Percentiles rank a stretch among this genome's conserved stretches.
These are phyloP conservation scores for Myrmecophaga tridactyla DNA, from an alignment of 2,113 vertebrate genomes.

Conservation along the genomic window DNA sequence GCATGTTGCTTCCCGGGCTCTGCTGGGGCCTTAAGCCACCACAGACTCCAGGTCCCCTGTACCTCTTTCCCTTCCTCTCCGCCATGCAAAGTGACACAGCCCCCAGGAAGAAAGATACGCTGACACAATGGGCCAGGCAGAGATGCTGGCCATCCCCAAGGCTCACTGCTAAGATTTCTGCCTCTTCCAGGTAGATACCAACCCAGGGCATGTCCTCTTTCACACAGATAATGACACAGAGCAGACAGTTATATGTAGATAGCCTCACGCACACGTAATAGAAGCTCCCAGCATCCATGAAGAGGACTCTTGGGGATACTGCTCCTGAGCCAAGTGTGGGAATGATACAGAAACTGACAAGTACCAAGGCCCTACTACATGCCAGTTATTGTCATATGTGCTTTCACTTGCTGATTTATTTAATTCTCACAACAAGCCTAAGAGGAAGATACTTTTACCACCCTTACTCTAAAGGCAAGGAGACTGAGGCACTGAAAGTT, in stretches of 20 bases:
- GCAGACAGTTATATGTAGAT: too few relatives aligned
- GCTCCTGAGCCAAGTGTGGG: neutral
- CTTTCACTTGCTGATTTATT: neutral
- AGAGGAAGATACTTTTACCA: neutral
- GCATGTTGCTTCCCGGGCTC: slow-evolving; percentile 48
- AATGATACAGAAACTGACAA: neutral
- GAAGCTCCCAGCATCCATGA: neutral
- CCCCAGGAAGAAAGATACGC: neutral
- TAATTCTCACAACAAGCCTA: neutral
- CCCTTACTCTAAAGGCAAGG: neutral
- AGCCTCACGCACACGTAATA: neutral
- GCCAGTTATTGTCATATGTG: accelerated
- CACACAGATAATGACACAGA: neutral
- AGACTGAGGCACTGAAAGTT: neutral
- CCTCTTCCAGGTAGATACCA: neutral
- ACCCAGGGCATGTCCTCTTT: neutral
- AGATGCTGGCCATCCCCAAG: neutral
- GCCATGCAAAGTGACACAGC: neutral
- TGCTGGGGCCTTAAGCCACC: neutral
- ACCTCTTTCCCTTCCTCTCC: neutral
- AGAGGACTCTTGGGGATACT: neutral
- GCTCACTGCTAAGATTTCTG: too few relatives aligned
- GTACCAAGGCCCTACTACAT: accelerated
- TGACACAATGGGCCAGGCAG: neutral
- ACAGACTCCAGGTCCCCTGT: neutral